Base-by-base conservation (phyloP, 2,797 vertebrate genomes). In the Schizopygopsis malacanthus region DNA sequence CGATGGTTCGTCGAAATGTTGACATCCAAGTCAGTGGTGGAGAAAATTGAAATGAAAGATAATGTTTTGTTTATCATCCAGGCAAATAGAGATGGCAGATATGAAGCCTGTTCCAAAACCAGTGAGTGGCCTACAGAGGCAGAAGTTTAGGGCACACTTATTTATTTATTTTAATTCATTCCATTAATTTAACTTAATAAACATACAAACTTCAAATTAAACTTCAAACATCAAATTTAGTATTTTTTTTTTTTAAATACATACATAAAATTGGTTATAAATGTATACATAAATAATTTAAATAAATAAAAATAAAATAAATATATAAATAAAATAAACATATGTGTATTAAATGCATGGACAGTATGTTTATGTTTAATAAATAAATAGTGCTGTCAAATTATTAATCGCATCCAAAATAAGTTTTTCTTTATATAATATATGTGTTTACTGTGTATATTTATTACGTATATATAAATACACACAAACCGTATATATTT, bases 21-120 rank as follows among this genome's bases (percentile, higher is more conserved):
- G 37, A 70, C 63, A 84, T 77, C 61, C 0, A 69, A 69, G 39
- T 28, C 13, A 16, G 20, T 16, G 72, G 22, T 20, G 3, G 1
- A 76, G 9, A 41, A 43, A 67, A 69, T 54, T 15, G 4, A 73
- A 61, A 73, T 37, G 7, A 76, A 39, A 1, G 8, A 75, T 39
- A 75, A 75, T 75, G 18, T 20, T 81, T 69, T 52, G 7, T 81
- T 70, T 12, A 54, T 22, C n/a, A 73, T 37, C 43, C 7, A 73
- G 56, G 9, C 52, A 56, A 71, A 54, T 8, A 43, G 33, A 1
- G 25, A 8, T 13, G 12, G 63, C 28, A 33, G 28, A 67, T 67
- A 67, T 37, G 63, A 67, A 67, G 28, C 28, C 28, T 37, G 15
- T 16, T 67, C 63, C 63, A 67, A 33, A 65, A 33, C 63, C 63